These are phyloP conservation scores for Scomberomorus guttatus DNA, from an alignment of 2,797 vertebrate genomes.

Conservation along the genomic window DNA sequence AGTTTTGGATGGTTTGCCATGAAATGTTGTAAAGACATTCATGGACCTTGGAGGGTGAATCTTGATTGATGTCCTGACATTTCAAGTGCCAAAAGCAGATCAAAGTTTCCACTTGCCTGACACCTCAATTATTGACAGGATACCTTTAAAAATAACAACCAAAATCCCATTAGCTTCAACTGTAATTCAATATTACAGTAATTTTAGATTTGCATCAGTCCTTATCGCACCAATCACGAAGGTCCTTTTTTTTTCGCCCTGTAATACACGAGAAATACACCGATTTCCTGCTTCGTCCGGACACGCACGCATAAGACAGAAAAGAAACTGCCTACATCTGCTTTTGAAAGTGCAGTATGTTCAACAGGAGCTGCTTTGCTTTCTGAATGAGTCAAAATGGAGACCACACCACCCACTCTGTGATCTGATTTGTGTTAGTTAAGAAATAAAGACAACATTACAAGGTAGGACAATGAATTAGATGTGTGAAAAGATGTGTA, in stretches of 20 bases:
- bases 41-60: background rate
- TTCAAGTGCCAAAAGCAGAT: background rate
- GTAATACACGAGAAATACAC: no score
- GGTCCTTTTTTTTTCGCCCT: no score
- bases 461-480: background rate
- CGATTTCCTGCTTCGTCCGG: background rate
- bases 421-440: conserved; percentile 23
- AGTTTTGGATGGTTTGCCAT: background rate
- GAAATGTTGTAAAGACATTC: background rate
- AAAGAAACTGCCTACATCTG: conserved; percentile 43
- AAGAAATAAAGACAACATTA: conserved; percentile 15
- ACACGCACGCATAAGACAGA: background rate
- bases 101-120: background rate
- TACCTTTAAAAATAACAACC: no score
- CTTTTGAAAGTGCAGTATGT: conserved; percentile 25
- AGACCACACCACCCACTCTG: conserved; percentile 51
- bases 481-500: background rate
- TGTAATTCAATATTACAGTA: no score
- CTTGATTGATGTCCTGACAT: background rate
- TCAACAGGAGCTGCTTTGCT: conserved; percentile 30
- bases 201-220: no score
- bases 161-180: no score
- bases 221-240: no score
- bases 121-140: no score
- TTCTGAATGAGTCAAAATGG: conserved; percentile 57